Conservation (phyloP, 2,113 vertebrate species). For the Mugil cephalus region DNA sequence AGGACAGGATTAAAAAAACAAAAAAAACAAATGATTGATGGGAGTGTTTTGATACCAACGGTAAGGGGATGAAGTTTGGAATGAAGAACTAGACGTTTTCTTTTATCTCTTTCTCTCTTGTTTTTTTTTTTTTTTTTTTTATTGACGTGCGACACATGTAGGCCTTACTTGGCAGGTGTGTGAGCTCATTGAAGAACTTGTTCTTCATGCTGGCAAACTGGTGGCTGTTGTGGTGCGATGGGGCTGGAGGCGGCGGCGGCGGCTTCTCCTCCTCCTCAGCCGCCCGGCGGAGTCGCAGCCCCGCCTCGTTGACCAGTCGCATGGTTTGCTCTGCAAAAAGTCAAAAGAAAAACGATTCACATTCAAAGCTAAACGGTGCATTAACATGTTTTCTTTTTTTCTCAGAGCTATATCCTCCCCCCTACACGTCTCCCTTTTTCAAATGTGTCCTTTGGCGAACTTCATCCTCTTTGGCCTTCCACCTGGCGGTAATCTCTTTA, state of each 20-base stretch:
- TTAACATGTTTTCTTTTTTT: too few species aligned
- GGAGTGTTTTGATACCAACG: too few species aligned
- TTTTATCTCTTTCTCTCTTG: too few species aligned
- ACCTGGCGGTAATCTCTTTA: conserved; percentile 51
- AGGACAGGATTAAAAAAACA: conserved; percentile 26
- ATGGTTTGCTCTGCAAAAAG: conserved; percentile 63
- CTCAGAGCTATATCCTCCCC: neutral
- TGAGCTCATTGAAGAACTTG: conserved; percentile 86
- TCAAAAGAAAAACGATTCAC: neutral
- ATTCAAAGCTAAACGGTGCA: too few species aligned
- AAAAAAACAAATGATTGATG: conserved; percentile 14
- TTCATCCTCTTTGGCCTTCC: conserved; percentile 46
- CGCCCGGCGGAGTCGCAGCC: conserved; percentile 67
- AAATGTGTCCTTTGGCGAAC: conserved; percentile 20
- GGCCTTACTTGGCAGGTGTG: conserved; percentile 83
- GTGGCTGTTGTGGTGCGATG: conserved; percentile 77
- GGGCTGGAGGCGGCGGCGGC: conserved; percentile 42
- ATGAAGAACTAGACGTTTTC: neutral
- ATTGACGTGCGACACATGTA: too few species aligned
- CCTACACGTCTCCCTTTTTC: neutral
- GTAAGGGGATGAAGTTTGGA: neutral
- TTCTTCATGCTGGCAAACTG: conserved; percentile 83
- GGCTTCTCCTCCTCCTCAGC: conserved; percentile 69
- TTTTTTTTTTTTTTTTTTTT: too few species aligned
- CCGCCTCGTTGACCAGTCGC: conserved; percentile 65